phyloP scores from a whole-genome alignment of 1,140 invertebrate species.

The Cephus cinctus region DNA sequence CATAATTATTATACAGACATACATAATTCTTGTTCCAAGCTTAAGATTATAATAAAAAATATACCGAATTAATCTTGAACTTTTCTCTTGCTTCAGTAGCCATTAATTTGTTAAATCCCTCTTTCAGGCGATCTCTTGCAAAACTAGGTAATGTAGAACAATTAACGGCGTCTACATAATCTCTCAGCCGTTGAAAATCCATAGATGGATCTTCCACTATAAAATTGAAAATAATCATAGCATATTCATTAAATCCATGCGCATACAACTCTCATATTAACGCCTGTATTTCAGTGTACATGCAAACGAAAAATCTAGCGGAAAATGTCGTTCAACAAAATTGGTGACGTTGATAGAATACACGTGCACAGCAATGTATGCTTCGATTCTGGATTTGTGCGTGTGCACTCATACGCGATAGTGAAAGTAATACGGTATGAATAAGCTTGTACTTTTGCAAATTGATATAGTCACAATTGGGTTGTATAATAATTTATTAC shows the following conservation, averaged over 20 bases:
- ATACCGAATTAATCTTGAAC: slow-evolving; percentile 73
- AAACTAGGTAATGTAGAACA: slow-evolving; percentile 72
- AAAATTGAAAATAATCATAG: slow-evolving; percentile 36
- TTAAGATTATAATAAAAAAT: slow-evolving; percentile 13
- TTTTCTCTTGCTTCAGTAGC: slow-evolving; percentile 70
- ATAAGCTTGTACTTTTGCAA: neutral
- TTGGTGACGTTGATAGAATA: neutral
- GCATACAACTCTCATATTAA: no score
- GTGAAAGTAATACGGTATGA: slow-evolving; percentile 1
- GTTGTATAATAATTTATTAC: slow-evolving; percentile 46
- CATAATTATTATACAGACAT: neutral
- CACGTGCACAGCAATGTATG: no score
- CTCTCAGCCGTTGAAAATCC: slow-evolving; percentile 82
- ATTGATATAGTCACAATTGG: neutral
- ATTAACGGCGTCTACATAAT: slow-evolving; percentile 83
- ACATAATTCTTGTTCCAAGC: slow-evolving; percentile 43
- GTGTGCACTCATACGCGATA: slow-evolving; percentile 11
- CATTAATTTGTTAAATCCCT: slow-evolving; percentile 80
- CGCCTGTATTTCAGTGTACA: no score
- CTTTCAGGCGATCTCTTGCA: slow-evolving; percentile 62
- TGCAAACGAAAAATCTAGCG: slow-evolving; percentile 3
- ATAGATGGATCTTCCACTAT: slow-evolving; percentile 90
- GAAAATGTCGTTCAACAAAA: no score
- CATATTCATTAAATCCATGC: no score
- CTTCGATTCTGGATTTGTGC: no score